These are phyloP conservation scores for Sycobia sp. DNA, from an alignment of 1,140 invertebrate genomes.

Conservation along the genomic window DNA sequence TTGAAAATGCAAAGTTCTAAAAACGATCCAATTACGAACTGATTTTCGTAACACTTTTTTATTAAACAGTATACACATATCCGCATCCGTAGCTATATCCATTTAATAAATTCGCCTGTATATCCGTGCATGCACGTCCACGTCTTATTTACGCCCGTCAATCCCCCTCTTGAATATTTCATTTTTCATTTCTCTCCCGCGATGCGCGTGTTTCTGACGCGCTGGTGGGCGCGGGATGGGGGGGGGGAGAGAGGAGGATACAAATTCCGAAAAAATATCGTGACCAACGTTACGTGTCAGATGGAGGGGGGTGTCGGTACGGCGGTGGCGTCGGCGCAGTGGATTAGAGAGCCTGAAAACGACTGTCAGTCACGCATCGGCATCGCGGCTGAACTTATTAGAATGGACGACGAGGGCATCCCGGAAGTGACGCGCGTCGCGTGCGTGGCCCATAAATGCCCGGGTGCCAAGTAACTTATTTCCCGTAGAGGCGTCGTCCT, in stretches of 20 bases:
- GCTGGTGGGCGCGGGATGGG: neutral
- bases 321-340: neutral
- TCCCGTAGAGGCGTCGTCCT: too few relatives aligned
- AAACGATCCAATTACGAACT: too few relatives aligned
- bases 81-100: neutral
- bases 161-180: too few relatives aligned
- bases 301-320: too few relatives aligned
- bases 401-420: conserved; percentile 22
- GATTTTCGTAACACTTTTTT: too few relatives aligned
- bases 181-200: neutral
- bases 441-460: neutral
- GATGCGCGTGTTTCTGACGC: neutral
- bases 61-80: too few relatives aligned
- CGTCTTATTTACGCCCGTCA: too few relatives aligned
- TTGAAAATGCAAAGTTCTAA: too few relatives aligned
- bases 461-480: neutral
- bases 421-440: conserved; percentile 1
- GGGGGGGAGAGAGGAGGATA: neutral
- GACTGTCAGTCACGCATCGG: conserved; percentile 24
- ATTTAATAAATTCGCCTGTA: too few relatives aligned
- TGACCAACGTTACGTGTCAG: neutral
- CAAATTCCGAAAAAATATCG: neutral
- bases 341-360: conserved; percentile 1
- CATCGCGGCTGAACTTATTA: conserved; percentile 39
- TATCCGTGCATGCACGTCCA: too few relatives aligned